Evolutionary conservation across 2,113 vertebrate species (phyloP), one percentile per base, ranked within the genome.

Genomic region (Xiphias gladius): DNA sequence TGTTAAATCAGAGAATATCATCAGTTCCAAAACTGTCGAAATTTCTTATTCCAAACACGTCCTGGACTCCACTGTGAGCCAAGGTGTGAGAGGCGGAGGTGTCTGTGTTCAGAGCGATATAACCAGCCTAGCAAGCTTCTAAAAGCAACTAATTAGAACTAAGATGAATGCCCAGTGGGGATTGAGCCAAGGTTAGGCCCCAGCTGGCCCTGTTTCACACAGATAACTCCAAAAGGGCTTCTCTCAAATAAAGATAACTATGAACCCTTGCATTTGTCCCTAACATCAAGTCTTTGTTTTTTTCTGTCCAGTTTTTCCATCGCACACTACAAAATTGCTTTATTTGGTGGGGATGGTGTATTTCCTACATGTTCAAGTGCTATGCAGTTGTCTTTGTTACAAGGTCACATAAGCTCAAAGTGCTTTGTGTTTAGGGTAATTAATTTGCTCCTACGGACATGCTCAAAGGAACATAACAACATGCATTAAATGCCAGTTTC

Each of bases 111-210:
- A 77, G 14, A 62, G 26, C 0, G 22, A 46, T 59, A 50, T 26
- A 77, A 67, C 54, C n/a, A 48, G 59, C 35, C 61, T 58, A 55
- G 74, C 43, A 24, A 81, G 78, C 73, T 68, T 83, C 79, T 88
- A 80, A 66, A 86, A 87, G 81, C 48, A 81, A 80, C 81, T 90
- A 93, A 90, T 92, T 88, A 87, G 76, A 78, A 63, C 71, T 74
- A 83, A 85, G 83, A 88, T 75, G 32, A 85, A 87, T 82, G 75
- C 80, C 86, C 73, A 70, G 77, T 17, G 77, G 87, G 86, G 82
- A 75, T 14, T 13, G 64, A 68, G 70, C 78, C 75, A 86, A 84
- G 89, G 89, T 84, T 87, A 76, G 79, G 70, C 62, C 87, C 70
- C 87, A 91, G 86, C 85, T 86, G 87, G 84, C 61, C 80, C 77